Evolutionary conservation across 2,888 invertebrate species (phyloP), one percentile per base, ranked within the genome.

Genomic region (Drosophila paranaensis): DNA sequence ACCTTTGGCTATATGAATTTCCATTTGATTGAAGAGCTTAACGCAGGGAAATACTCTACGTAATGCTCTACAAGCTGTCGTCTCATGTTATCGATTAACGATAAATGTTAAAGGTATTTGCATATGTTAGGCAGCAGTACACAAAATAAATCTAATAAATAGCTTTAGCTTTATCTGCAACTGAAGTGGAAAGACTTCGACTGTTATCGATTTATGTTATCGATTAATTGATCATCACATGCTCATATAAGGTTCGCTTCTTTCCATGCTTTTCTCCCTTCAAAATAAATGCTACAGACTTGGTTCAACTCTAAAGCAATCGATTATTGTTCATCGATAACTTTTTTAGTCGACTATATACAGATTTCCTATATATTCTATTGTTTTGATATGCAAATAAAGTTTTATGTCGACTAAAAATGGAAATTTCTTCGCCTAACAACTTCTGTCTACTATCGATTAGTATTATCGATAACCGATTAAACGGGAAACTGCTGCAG

Each of bases 151-250:
- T n/a, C 9, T n/a, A 46, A 4, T 30, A 10, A 27, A 20, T 20
- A 20, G 20, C 20, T 20, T 20, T 20, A 1, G 20, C 2, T 9
- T n/a, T 30, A 10, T 10, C 2, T 30, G 10, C 2, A n/a, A 30
- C 2, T 13, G 10, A 11, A 1, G 4, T 45, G 0, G 13, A 5
- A 10, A 13, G 6, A 3, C 2, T 1, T 27, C 9, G 6, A 0
- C 3, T 54, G 39, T 39, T 16, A 54, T 54, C 40, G 40, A 40
- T 27, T 27, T n/a, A 6, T 30, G 40, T n/a, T 40, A 54, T 40
- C 30, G 54, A 55, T 40, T 8, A 30, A 6, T 0, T 6, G 1
- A 13, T 9, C 1, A 0, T 14, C 9, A 25, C 1, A 0, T 10
- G 11, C 11, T 6, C 3, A 13, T 13, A 33, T n/a, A 50, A 16